These are phyloP conservation scores for Acomys russatus DNA, from an alignment of 2,797 vertebrate genomes.

Conservation along the genomic window DNA sequence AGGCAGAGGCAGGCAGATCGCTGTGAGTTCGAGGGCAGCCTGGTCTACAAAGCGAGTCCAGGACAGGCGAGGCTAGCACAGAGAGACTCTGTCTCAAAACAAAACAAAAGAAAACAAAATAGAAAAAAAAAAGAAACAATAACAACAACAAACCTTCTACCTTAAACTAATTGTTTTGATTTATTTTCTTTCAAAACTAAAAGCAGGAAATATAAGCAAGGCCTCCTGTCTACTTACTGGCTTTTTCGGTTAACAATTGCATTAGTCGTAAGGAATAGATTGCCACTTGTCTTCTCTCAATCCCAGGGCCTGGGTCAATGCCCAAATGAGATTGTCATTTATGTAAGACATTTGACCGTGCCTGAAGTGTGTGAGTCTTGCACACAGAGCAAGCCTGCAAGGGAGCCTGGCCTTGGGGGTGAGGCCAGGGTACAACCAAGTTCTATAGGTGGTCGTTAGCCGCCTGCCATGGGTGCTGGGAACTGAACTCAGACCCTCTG, in stretches of 20 bases:
- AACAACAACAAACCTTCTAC: background rate
- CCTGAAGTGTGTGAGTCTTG: background rate
- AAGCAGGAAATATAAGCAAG: background rate
- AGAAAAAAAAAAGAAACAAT: background rate
- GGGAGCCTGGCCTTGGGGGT: background rate
- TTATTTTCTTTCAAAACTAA: slow-evolving; percentile 52
- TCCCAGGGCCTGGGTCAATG: background rate
- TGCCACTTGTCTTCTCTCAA: background rate
- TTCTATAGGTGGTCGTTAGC: background rate
- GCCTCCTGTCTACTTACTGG: background rate
- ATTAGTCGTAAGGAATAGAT: slow-evolving; percentile 41
- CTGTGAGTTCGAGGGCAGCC: no score
- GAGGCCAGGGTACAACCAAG: background rate
- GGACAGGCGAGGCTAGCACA: no score
- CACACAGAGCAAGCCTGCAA: background rate
- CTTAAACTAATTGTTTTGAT: background rate
- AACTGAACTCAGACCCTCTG: background rate
- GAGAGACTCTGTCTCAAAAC: background rate
- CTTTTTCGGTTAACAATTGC: slow-evolving; percentile 12
- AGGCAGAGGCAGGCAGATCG: no score
- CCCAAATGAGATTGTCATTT: slow-evolving; percentile 15
- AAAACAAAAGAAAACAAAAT: background rate
- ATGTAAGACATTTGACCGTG: background rate
- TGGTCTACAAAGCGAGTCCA: no score
- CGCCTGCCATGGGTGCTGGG: background rate